Percentiles rank a stretch among this genome's conserved stretches.
phyloP scores from a whole-genome alignment of 2,113 vertebrate genomes.

The Perca fluviatilis region DNA sequence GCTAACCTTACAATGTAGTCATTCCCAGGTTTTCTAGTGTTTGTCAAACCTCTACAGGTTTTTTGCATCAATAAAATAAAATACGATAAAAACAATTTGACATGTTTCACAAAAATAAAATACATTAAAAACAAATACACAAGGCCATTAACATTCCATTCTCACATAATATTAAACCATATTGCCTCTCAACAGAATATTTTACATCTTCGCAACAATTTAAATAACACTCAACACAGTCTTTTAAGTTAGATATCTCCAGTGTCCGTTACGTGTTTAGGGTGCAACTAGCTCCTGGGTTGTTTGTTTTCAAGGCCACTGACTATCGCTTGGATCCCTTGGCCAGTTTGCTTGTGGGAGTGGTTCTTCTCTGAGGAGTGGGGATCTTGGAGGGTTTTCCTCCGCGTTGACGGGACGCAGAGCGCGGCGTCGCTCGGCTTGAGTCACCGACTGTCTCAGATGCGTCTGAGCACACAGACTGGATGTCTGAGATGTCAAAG shows the following conservation, averaged over 20 bases:
- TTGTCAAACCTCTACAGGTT: constrained; percentile 83
- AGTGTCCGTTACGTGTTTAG: constrained; percentile 71
- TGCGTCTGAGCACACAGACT: constrained; percentile 94
- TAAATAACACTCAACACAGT: constrained; percentile 91
- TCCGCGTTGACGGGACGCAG: constrained; percentile 87
- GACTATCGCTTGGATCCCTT: constrained; percentile 96
- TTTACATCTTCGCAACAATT: constrained; percentile 95
- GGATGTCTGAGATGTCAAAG: constrained; percentile 99
- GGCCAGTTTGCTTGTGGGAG: constrained; percentile 90
- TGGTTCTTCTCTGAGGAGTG: constrained; percentile 91
- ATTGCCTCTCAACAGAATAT: constrained; percentile 95
- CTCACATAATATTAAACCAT: constrained; percentile 93
- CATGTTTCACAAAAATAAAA: constrained; percentile 94
- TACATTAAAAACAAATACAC: constrained; percentile 94
- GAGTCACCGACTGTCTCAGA: constrained; percentile 90
- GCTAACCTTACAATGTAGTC: constrained; percentile 84
- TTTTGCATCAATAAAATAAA: constrained; percentile 86
- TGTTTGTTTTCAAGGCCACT: constrained; percentile 73
- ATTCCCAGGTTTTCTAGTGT: constrained; percentile 73
- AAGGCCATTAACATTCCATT: constrained; percentile 95
- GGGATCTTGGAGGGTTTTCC: constrained; percentile 97
- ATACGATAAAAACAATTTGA: constrained; percentile 84
- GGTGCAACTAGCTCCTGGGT: constrained; percentile 67
- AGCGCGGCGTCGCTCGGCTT: constrained; percentile 86
- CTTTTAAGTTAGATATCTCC: constrained; percentile 79